Percentiles rank a stretch among this genome's conserved stretches.
Evolutionary conservation across 2,888 invertebrate genomes (phyloP).

Genomic region (Pammene fasciana): DNA sequence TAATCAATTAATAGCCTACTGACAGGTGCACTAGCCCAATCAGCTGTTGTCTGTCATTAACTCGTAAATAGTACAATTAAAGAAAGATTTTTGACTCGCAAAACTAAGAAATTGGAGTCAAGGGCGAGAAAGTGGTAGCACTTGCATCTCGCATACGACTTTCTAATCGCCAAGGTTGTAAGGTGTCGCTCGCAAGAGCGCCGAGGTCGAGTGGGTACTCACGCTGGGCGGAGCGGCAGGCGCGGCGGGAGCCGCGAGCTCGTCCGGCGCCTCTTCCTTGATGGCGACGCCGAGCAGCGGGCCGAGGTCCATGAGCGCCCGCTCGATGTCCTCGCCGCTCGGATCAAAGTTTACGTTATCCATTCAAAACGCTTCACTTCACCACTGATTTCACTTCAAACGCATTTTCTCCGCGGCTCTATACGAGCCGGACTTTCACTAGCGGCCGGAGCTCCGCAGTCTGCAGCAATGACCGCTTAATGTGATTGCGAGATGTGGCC

Average conservation of each 20-base stretch:
- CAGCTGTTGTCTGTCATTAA: slow-evolving; percentile 30
- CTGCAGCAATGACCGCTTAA: slow-evolving; percentile 56
- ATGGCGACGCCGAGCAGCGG: slow-evolving; percentile 78
- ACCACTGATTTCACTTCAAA: slow-evolving; percentile 53
- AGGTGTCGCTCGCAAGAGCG: background rate
- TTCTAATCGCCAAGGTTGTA: slow-evolving; percentile 31
- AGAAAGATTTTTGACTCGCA: background rate
- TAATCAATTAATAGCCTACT: slow-evolving; percentile 27
- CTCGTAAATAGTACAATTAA: slow-evolving; percentile 14
- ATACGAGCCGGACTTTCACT: slow-evolving; percentile 68
- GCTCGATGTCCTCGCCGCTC: slow-evolving; percentile 77
- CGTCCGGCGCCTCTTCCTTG: slow-evolving; percentile 76
- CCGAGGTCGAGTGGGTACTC: slow-evolving; percentile 44
- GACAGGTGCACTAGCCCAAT: slow-evolving; percentile 24
- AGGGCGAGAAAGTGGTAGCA: slow-evolving; percentile 30
- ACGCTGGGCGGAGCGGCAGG: slow-evolving; percentile 59
- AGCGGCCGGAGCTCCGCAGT: slow-evolving; percentile 62
- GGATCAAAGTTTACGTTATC: slow-evolving; percentile 72
- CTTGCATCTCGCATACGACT: slow-evolving; percentile 26
- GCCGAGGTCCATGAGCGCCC: slow-evolving; percentile 77
- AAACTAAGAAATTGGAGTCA: slow-evolving; percentile 16
- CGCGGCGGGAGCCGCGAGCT: slow-evolving; percentile 56
- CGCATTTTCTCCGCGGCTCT: slow-evolving; percentile 59
- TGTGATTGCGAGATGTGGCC: slow-evolving; percentile 58
- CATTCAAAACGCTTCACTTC: slow-evolving; percentile 59